A percentile compares a stretch with the other conserved stretches of the same genome.
These are phyloP conservation scores for Bombus superbus DNA, from an alignment of 1,140 invertebrate species.

Conservation along the genomic window DNA sequence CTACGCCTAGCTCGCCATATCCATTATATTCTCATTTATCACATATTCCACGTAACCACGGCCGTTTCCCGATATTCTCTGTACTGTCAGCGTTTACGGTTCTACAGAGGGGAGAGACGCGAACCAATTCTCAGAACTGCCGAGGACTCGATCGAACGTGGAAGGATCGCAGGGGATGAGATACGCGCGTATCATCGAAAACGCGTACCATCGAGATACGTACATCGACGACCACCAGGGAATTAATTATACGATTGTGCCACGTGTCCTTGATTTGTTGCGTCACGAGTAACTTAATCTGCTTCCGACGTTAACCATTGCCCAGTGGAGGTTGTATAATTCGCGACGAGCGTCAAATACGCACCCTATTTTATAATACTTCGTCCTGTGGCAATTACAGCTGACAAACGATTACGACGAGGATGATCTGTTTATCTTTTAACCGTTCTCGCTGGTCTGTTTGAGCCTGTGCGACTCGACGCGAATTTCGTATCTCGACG, in stretches of 20 bases:
- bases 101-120: not conserved
- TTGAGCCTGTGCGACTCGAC: no score
- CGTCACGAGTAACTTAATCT: not conserved
- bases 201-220: not conserved
- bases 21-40: slow-evolving; percentile 30
- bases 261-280: not conserved
- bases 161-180: not conserved
- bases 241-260: not conserved
- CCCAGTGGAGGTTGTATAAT: not conserved
- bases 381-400: not conserved
- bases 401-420: not conserved
- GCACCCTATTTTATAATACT: not conserved
- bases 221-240: no score
- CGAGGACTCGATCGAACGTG: not conserved
- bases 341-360: not conserved
- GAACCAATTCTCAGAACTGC: not conserved
- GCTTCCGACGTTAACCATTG: not conserved
- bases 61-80: not conserved
- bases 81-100: not conserved
- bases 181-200: slow-evolving; percentile 1
- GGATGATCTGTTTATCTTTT: no score
- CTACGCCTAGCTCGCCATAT: not conserved
- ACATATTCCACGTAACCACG: not conserved
- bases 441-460: no score
- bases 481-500: no score